Evolutionary conservation across 2,113 vertebrate species (phyloP).

Genomic region (Lasiurus borealis): DNA sequence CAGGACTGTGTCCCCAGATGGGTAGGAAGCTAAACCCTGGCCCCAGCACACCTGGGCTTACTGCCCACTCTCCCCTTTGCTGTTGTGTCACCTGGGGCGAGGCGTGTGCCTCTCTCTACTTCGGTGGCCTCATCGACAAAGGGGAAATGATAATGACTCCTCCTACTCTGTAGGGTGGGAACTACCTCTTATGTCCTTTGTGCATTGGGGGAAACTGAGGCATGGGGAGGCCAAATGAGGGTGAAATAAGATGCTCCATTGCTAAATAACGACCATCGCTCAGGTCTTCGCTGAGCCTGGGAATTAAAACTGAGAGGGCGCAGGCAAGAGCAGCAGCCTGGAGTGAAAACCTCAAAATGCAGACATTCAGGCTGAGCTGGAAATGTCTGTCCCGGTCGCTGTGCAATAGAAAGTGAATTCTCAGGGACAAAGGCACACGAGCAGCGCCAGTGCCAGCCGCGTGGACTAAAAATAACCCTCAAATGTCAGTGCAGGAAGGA

Average conservation of each 20-base stretch:
- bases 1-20: neutral
- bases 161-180: neutral
- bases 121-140: neutral
- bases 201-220: neutral
- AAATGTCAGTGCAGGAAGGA: neutral
- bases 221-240: neutral
- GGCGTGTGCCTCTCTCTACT: neutral
- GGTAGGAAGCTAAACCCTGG: too few relatives aligned
- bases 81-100: fast-evolving
- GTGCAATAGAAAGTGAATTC: neutral
- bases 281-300: neutral
- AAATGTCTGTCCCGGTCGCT: fast-evolving
- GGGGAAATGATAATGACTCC: neutral
- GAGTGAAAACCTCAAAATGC: neutral
- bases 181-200: neutral
- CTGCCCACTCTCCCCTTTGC: neutral
- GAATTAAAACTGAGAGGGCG: neutral
- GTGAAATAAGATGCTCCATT: neutral
- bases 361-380: neutral
- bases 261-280: neutral
- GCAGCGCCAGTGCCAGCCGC: neutral
- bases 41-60: neutral
- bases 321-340: neutral
- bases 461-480: neutral
- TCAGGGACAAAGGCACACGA: neutral